phyloP scores from a whole-genome alignment of 2,113 vertebrate species.

The Telmatochromis brichardi region DNA sequence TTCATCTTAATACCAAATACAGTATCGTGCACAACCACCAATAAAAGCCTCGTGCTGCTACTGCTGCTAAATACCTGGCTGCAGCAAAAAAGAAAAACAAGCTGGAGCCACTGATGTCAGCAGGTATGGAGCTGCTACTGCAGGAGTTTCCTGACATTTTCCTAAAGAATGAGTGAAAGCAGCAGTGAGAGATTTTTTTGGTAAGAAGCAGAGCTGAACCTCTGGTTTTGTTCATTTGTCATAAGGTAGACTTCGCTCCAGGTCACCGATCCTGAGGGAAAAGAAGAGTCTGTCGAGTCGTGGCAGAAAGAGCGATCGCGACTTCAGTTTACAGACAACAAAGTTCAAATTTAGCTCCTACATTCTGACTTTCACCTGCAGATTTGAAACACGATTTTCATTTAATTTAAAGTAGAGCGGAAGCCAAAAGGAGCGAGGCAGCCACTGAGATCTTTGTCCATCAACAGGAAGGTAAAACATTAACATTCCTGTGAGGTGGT shows the following conservation, averaged over 20 bases:
- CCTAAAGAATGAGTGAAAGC: neutral
- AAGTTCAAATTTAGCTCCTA: neutral
- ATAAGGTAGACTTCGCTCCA: neutral
- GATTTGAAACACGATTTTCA: neutral
- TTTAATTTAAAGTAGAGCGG: neutral
- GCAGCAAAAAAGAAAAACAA: accelerated
- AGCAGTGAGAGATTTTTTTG: neutral
- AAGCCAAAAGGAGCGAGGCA: neutral
- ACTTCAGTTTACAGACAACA: neutral
- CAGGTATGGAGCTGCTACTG: neutral
- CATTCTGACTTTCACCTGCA: neutral
- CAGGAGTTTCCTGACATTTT: neutral
- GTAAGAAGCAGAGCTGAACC: neutral
- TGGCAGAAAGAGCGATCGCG: accelerated
- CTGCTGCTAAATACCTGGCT: neutral
- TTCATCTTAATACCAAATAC: accelerated
- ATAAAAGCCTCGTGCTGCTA: neutral
- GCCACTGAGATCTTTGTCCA: neutral
- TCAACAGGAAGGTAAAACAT: neutral
- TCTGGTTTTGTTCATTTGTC: neutral
- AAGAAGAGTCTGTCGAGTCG: neutral
- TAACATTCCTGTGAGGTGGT: neutral
- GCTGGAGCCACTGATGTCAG: neutral
- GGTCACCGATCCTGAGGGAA: accelerated
- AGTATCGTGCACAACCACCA: neutral